Evolutionary conservation across 2,797 vertebrate species (phyloP).

Genomic region (Vultur gryphus): DNA sequence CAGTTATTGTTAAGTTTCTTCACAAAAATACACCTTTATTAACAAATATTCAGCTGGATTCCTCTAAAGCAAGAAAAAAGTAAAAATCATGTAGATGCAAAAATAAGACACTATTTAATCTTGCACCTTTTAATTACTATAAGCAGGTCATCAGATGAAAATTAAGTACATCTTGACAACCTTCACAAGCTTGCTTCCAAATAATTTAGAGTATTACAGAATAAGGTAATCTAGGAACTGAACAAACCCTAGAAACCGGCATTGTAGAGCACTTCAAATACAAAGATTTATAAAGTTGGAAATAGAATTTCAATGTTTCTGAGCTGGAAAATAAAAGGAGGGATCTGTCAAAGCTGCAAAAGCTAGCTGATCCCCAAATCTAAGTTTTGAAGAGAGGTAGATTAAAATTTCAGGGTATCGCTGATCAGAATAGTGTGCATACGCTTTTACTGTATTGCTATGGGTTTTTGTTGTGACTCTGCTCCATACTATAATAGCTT

Average conservation of each 20-base stretch:
- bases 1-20: background rate
- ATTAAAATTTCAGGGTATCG: background rate
- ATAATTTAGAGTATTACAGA: background rate
- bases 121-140: background rate
- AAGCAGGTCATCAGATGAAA: background rate
- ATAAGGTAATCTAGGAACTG: background rate
- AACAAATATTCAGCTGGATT: background rate
- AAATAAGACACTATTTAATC: background rate
- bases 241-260: background rate
- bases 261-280: background rate
- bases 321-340: background rate
- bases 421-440: background rate
- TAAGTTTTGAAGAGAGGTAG: background rate
- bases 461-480: background rate
- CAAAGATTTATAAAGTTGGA: background rate
- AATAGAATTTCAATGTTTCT: background rate
- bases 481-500: background rate
- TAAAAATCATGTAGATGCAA: background rate
- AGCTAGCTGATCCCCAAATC: background rate
- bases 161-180: background rate
- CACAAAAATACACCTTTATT: background rate
- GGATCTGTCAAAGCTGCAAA: background rate
- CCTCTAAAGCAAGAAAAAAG: background rate
- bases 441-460: background rate
- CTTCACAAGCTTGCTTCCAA: background rate